phyloP scores from a whole-genome alignment of 23 tunicate species.

The Corella eumyota region DNA sequence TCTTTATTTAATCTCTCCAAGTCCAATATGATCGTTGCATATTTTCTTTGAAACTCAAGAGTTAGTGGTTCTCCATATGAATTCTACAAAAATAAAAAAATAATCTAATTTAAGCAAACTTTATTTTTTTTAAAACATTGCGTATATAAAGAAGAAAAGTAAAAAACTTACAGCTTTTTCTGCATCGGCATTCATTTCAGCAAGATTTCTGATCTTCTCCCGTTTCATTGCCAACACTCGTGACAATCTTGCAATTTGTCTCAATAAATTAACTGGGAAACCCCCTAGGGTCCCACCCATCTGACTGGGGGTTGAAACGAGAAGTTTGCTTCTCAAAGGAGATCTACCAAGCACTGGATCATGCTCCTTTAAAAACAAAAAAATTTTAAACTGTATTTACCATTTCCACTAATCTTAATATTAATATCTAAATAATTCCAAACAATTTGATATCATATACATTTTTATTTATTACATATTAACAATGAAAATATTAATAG shows the following conservation, averaged over 20 bases:
- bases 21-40: slow-evolving; percentile 77
- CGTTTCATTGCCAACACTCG: slow-evolving; percentile 57
- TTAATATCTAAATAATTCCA: too few species aligned
- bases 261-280: slow-evolving; percentile 73
- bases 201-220: slow-evolving; percentile 53
- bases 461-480: too few species aligned
- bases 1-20: slow-evolving; percentile 64
- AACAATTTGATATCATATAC: too few species aligned
- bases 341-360: slow-evolving; percentile 84
- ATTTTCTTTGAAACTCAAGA: slow-evolving; percentile 78
- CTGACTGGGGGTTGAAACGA: slow-evolving; percentile 7
- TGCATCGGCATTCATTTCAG: slow-evolving; percentile 84
- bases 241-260: slow-evolving; percentile 52
- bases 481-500: too few species aligned
- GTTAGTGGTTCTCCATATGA: slow-evolving; percentile 65
- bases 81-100: slow-evolving; percentile 5
- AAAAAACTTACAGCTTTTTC: slow-evolving; percentile 53
- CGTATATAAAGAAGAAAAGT: not conserved
- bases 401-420: too few species aligned
- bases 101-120: not conserved
- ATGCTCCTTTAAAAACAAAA: slow-evolving; percentile 23
- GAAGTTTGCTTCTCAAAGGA: slow-evolving; percentile 67
- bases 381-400: too few species aligned
- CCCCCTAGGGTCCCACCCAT: slow-evolving; percentile 82
- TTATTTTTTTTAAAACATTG: not conserved